Percentiles rank a stretch among this genome's conserved stretches.
These are phyloP conservation scores for Penelope pileata DNA, from an alignment of 2,113 vertebrate genomes.

Conservation along the genomic window DNA sequence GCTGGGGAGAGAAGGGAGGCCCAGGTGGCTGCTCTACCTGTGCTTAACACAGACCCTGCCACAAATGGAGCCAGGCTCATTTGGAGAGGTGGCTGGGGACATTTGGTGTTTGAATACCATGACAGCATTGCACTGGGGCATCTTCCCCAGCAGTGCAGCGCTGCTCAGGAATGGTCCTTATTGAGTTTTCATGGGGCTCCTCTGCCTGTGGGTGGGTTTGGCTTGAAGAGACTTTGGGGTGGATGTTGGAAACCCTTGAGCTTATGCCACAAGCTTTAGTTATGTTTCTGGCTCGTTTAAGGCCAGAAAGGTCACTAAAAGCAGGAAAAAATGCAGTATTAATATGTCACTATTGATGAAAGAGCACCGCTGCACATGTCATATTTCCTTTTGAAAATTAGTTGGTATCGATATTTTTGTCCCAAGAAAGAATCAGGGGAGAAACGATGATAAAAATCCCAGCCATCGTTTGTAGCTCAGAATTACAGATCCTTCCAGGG, in stretches of 20 bases:
- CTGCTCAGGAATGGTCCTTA: accelerated
- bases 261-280: not conserved
- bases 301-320: not conserved
- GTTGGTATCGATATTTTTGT: not conserved
- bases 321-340: not conserved
- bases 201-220: accelerated
- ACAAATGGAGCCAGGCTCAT: not conserved
- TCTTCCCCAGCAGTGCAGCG: accelerated
- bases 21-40: not conserved
- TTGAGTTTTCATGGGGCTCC: accelerated
- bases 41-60: not conserved
- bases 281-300: not conserved
- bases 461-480: not conserved
- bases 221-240: not conserved
- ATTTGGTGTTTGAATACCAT: not conserved
- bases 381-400: not conserved
- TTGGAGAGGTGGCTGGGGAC: not conserved
- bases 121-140: not conserved
- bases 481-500: not conserved
- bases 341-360: not conserved
- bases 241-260: not conserved
- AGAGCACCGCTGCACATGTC: accelerated
- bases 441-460: not conserved
- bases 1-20: not conserved
- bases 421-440: not conserved